Evolutionary conservation across 1,140 invertebrate genomes (phyloP), one percentile per base, ranked within the genome.

Genomic region (Babylonia areolata): DNA sequence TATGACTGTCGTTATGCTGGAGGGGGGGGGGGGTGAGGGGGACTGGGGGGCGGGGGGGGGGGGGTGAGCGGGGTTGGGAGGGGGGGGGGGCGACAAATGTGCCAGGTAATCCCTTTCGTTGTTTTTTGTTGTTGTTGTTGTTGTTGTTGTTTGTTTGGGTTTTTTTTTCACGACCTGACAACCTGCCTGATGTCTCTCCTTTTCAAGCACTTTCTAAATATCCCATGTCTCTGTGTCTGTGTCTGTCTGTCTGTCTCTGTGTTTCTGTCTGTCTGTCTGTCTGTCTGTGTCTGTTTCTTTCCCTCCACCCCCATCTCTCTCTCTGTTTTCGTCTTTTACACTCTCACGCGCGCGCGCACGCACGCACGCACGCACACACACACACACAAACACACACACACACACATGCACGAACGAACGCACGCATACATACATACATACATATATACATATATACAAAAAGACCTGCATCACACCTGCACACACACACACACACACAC

Each of bases 351-450:
- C 69, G 9, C 81, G 23, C 81, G 11, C 54, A 46, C 51, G n/a
- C 81, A 3, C 81, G 23, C 54, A 46, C 51, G 40, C 79, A 71
- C 28, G 6, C 11, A 71, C 28, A n/a, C 69, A 12, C 28, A 28
- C 69, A 71, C 69, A 71, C 69, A 71, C 11, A 12, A 9, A 71
- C 69, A 71, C 69, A 71, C 69, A 71, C 28, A 71, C 69, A 71
- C 69, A 71, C 69, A 71, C 28, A 71, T 9, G 28, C 69, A 71
- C 69, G 28, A 9, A 71, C 69, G 33, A 9, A 71, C 69, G 33
- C 69, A 71, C 69, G 28, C 69, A n/a, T 28, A 71, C 69, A 71
- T 28, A n/a, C 69, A 71, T n/a, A 33, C 23, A 33, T 28, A 71
- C 69, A 28, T n/a, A 71, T 9, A 33, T 9, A 71, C 69, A 71